Evolutionary conservation across 2,888 invertebrate species (phyloP).

Genomic region (Anthophora plumipes): DNA sequence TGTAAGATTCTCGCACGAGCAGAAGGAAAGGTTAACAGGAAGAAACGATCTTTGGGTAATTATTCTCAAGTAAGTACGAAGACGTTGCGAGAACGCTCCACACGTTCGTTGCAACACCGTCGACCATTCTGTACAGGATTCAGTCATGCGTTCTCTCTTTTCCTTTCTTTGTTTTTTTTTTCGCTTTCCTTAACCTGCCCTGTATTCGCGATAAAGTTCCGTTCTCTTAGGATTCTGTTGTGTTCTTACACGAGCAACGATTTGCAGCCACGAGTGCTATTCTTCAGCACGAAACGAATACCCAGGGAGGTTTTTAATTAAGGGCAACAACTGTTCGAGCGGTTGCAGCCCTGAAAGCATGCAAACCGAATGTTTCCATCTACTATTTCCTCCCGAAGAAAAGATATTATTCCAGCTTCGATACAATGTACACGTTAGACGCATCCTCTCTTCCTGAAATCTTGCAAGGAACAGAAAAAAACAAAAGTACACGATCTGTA

Average conservation of each 20-base stretch:
- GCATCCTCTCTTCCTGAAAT: too few species aligned
- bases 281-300: background rate
- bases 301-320: background rate
- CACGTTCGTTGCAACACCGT: background rate
- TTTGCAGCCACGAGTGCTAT: background rate
- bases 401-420: too few species aligned
- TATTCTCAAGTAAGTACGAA: background rate
- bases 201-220: background rate
- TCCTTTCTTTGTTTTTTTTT: too few species aligned
- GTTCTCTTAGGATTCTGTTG: background rate
- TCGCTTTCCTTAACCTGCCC: too few species aligned
- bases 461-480: too few species aligned
- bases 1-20: too few species aligned
- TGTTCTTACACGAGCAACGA: background rate
- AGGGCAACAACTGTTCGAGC: constrained; percentile 2
- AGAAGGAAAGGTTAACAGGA: background rate
- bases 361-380: background rate
- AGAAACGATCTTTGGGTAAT: background rate
- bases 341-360: background rate
- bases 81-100: too few species aligned
- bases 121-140: too few species aligned
- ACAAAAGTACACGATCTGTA: too few species aligned
- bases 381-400: too few species aligned
- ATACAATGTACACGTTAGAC: too few species aligned
- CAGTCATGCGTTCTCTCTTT: too few species aligned